Base-by-base conservation (phyloP, 2,113 vertebrate genomes). In the Eclectus roratus region DNA sequence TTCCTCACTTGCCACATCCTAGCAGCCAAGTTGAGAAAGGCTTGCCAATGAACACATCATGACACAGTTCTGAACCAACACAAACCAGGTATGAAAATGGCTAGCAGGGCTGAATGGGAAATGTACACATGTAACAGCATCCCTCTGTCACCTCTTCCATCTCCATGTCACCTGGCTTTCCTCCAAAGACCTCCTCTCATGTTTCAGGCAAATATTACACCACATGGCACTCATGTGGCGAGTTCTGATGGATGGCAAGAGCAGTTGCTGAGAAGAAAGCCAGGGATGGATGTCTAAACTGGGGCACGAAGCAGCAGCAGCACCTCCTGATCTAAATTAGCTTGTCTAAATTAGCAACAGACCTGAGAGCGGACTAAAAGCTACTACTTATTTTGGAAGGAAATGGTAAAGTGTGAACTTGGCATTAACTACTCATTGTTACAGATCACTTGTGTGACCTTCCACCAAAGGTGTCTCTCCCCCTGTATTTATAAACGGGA, bases 231-330 rank as follows among this genome's bases (percentile, higher is more conserved):
- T 96, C 95, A 96, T 88, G 69, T 10, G 89, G 93, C 91, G 81
- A 46, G 23, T 24, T 66, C 89, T 96, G 94, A 97, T 95, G 96
- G 94, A 97, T 97, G 89, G 87, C 91, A 63, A 96, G 49, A 96
- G 94, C 95, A 97, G 95, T 96, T 96, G 95, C 85, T 95, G 91
- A 95, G 95, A 89, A 93, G 87, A 88, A 95, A 91, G 70, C 87
- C 76, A 43, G 93, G 78, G 82, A 55, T 85, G 89, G 85, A 63
- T 95, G 89, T 35, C 94, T 93, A 94, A 95, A 97, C 87, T 69
- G 74, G 77, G 93, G 85, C 89, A 96, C 29, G 74, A 56, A 91
- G 81, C 64, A 93, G 81, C 64, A 93, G 81, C 43, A 84, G 61
- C 80, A 82, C 71, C 72, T 80, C 91, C 91, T 88, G 79, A 93